Evolutionary conservation across 1,140 invertebrate species (phyloP).

Genomic region (Nasonia longicornis): DNA sequence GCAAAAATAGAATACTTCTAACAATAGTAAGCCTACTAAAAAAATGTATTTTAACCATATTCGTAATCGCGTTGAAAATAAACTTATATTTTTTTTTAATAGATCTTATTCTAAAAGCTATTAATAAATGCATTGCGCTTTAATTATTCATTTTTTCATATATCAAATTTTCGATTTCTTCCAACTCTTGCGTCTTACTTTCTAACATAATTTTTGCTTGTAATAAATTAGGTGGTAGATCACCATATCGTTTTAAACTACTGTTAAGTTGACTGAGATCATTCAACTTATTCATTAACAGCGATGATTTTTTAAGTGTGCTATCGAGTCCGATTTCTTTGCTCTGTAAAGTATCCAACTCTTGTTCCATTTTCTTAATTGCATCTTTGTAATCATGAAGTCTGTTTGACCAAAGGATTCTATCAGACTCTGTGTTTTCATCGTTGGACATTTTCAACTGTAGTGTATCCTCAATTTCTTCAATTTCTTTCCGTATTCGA

Average conservation of each 20-base stretch:
- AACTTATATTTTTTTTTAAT: conserved; percentile 15
- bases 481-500: conserved; percentile 50
- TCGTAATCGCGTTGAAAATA: conserved; percentile 25
- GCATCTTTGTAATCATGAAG: conserved; percentile 57
- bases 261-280: conserved; percentile 56
- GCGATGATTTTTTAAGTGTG: conserved; percentile 56
- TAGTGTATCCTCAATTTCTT: conserved; percentile 48
- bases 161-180: conserved; percentile 51
- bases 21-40: background rate
- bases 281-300: conserved; percentile 51
- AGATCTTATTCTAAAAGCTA: background rate
- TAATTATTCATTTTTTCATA: conserved; percentile 49
- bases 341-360: conserved; percentile 54
- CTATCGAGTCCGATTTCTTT: conserved; percentile 51
- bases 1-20: conserved; percentile 22
- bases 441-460: conserved; percentile 43
- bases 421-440: conserved; percentile 52
- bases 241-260: conserved; percentile 53
- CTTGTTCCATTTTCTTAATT: conserved; percentile 51
- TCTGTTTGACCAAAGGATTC: conserved; percentile 52
- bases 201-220: conserved; percentile 60
- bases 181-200: conserved; percentile 55
- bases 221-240: conserved; percentile 62
- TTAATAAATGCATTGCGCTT: background rate
- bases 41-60: conserved; percentile 14